These are phyloP conservation scores for Dromaius novaehollandiae DNA, from an alignment of 2,113 vertebrate species.

Conservation along the genomic window DNA sequence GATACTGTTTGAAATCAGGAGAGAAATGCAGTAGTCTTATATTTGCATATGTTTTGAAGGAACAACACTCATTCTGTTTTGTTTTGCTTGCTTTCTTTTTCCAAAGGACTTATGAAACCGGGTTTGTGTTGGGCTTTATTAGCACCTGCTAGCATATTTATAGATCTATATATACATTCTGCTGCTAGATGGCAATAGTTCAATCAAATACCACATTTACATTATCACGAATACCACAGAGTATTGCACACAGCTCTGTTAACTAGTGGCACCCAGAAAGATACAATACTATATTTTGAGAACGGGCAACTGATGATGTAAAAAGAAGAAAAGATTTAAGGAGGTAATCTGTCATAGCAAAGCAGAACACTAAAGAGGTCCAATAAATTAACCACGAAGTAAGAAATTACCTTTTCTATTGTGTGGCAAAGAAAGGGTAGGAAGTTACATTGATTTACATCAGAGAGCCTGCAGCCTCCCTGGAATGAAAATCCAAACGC, in stretches of 20 bases:
- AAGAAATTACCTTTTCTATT: not conserved
- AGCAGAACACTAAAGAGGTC: not conserved
- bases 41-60: not conserved
- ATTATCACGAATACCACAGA: not conserved
- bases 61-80: not conserved
- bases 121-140: not conserved
- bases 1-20: not conserved
- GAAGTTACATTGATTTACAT: not conserved
- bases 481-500: not conserved
- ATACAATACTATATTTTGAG: not conserved
- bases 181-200: not conserved
- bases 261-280: not conserved
- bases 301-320: not conserved
- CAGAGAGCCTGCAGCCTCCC: not conserved
- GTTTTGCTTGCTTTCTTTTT: not conserved
- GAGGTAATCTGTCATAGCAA: not conserved
- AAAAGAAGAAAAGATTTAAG: not conserved
- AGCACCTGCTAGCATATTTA: not conserved
- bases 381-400: not conserved
- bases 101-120: not conserved
- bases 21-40: not conserved
- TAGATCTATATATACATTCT: not conserved
- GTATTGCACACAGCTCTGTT: not conserved
- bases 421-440: not conserved
- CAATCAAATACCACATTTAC: not conserved